Evolutionary conservation across 2,888 invertebrate species (phyloP), one percentile per base, ranked within the genome.

Genomic region (Mactromeris polynyma): DNA sequence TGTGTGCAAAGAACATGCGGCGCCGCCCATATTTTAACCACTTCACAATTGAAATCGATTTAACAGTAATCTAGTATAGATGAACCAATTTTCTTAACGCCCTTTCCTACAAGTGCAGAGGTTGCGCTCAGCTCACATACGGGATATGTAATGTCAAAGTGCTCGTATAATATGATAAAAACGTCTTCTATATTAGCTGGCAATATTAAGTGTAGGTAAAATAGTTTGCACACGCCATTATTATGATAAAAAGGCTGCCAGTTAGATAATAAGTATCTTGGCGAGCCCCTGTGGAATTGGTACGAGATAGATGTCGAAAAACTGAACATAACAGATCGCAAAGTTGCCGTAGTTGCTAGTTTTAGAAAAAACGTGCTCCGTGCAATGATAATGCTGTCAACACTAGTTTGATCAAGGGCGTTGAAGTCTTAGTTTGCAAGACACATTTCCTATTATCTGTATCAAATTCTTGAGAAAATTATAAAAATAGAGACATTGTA

Each of bases 311-410:
- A 36, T 36, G 33, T 73, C 73, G 33, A 33, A 1, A 36, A 33
- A 33, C 14, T 2, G n/a, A 69, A 7, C 14, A 58, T 58, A 69
- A 17, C 33, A 33, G 19, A 73, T 73, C 4, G 33, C 17, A 36
- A 33, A 73, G 17, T 33, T 73, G 31, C 33, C 21, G 33, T 33
- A 19, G 33, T 33, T 0, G 33, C 36, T 33, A 11, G 73, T 73
- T 73, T 73, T 73, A 73, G 73, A 73, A 73, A 69, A 73, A 73
- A 33, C 73, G 73, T 73, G 73, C 17, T 73, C 36, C 19, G 73
- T 33, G 19, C 36, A 26, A 36, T 73, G 73, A 73, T 73, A 26
- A 19, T 36, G 0, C 33, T 73, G 73, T 33, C 73, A 73, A 33
- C 73, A 33, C 36, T 4, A 9, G 73, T 73, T 73, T 73, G 19